A percentile compares a stretch with the other conserved stretches of the same genome.
Evolutionary conservation across 2,113 vertebrate species (phyloP).

Genomic region (Callithrix jacchus): DNA sequence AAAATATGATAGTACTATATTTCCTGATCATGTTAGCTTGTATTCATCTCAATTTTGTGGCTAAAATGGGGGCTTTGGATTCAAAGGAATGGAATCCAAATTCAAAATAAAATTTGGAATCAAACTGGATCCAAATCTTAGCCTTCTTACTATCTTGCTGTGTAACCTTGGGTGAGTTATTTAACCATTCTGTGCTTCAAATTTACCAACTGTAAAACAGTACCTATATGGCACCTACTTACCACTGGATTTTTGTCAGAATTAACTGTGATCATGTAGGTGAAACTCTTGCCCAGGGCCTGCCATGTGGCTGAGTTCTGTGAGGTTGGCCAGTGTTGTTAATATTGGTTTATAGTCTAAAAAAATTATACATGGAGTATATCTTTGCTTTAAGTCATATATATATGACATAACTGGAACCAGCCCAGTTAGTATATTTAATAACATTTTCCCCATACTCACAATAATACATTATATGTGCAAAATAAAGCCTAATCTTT

Average conservation of each 20-base stretch:
- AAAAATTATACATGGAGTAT: not conserved
- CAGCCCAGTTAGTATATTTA: not conserved
- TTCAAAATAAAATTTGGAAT: not conserved
- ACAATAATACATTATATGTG: not conserved
- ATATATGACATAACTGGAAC: too few species aligned
- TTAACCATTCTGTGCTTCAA: not conserved
- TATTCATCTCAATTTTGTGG: not conserved
- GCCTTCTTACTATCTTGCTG: not conserved
- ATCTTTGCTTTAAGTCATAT: not conserved
- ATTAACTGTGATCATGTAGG: not conserved
- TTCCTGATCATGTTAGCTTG: not conserved
- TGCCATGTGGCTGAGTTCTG: fast-evolving
- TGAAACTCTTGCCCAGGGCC: not conserved
- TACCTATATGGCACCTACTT: too few species aligned
- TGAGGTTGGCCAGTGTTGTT: not conserved
- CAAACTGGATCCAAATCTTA: not conserved
- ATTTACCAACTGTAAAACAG: not conserved
- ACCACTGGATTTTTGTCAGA: not conserved
- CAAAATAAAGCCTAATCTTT: not conserved
- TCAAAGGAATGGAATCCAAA: not conserved
- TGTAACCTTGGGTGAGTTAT: not conserved
- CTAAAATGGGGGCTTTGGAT: not conserved
- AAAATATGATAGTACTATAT: not conserved
- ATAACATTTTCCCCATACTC: not conserved
- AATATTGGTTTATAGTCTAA: not conserved